Base-by-base conservation (phyloP, 2,888 invertebrate species). In the Carpatolechia fugitivella region DNA sequence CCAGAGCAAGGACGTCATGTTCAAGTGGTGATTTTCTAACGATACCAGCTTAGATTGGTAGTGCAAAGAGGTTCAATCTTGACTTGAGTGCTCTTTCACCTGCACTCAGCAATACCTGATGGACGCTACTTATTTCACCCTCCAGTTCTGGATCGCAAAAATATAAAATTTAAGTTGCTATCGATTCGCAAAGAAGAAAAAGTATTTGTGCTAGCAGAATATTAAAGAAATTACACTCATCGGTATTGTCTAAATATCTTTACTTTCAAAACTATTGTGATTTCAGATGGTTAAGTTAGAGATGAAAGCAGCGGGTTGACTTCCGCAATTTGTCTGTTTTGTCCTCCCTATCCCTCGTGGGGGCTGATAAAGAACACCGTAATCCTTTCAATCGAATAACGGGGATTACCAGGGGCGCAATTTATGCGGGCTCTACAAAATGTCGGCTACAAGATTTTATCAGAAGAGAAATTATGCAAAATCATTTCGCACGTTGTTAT, bases 381-480 rank as follows among this genome's bases (percentile, higher is more conserved):
- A 83, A 84, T 85, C 82, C 82, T 77, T 82, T 82, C 78, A 78
- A 80, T 80, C 80, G 74, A 75, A 79, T 83, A 75, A 74, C 73
- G 72, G 73, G 77, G 79, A 78, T 82, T 75, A 76, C 71, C 62
- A 60, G 65, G 66, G 64, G 20, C 66, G 66, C 70, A 73, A 76
- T 80, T 78, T 74, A 76, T 78, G 70, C 70, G 74, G 72, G 74
- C 57, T 68, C 66, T 60, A 63, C 58, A 60, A 72, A 60, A 60
- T 52, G 55, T 38, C 41, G 51, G 41, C 13, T 8, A 41, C 41
- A 33, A 49, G 35, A 52, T 52, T 14, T 29, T 29, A 52, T 57
- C n/a, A 52, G 56, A 53, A 57, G 31, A 24, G n/a, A 35, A 52
- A 56, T 49, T 52, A 48, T 69, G 65, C 71, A 64, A 60, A 70